Percentiles rank a stretch among this genome's conserved stretches.
Evolutionary conservation across 2,113 vertebrate genomes (phyloP).

Genomic region (Megaptera novaeangliae): DNA sequence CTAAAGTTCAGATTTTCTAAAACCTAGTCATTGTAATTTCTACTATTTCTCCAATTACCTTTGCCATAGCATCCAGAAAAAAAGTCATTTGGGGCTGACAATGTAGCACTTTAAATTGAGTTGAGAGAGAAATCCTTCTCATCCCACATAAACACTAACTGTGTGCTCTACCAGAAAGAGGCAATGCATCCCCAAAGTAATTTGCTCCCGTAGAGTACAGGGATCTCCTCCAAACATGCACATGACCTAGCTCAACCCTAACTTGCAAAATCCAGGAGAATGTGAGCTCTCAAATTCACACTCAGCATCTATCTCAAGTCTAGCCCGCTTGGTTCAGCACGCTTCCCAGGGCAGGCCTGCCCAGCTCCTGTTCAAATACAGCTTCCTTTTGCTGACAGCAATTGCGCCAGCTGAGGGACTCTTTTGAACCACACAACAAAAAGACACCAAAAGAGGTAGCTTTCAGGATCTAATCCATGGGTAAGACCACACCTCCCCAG

Average conservation of each 20-base stretch:
- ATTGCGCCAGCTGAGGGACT: constrained; percentile 78
- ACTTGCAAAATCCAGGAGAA: background rate
- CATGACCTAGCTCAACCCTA: background rate
- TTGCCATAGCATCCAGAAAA: background rate
- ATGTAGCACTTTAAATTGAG: background rate
- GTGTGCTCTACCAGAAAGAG: background rate
- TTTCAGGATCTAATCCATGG: constrained; percentile 78
- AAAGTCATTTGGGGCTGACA: background rate
- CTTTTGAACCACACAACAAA: constrained; percentile 75
- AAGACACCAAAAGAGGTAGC: constrained; percentile 75
- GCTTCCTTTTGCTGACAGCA: constrained; percentile 78
- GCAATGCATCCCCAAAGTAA: rapidly evolving
- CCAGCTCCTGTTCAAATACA: constrained; percentile 32
- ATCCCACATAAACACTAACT: rapidly evolving
- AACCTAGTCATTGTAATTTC: background rate
- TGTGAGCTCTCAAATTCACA: background rate
- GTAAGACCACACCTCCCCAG: constrained; percentile 77
- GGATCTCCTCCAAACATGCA: background rate
- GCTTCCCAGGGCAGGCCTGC: constrained; percentile 46
- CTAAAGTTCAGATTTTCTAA: background rate
- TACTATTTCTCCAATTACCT: background rate
- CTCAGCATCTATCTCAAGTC: background rate
- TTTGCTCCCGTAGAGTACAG: background rate
- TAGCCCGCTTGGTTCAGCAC: background rate
- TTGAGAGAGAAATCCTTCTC: background rate